Base-by-base conservation (phyloP, 2,113 vertebrate species). In the Chascanopsetta lugubris region DNA sequence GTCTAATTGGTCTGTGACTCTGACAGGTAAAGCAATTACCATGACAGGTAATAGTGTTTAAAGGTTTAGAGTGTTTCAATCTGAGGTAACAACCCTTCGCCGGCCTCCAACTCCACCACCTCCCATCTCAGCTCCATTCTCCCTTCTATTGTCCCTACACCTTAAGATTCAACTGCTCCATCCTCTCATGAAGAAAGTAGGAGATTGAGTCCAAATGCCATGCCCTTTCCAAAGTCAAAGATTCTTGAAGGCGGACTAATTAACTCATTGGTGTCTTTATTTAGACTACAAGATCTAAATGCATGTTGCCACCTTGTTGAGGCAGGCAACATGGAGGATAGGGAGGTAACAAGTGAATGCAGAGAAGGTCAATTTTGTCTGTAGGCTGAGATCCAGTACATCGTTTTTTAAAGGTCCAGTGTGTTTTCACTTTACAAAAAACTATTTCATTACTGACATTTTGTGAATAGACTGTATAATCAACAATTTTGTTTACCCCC, bases 21-120 rank as follows among this genome's bases (percentile, higher is more conserved):
- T 83, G 83, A 89, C 87, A 82, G 75, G 70, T 72, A 74, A 82
- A 87, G 83, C 87, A 85, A 89, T 87, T 89, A 89, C 77, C 70
- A 71, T 87, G 87, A 87, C 79, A 89, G 83, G 74, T 80, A 50
- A 63, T 58, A 64, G 62, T 79, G 76, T 82, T 85, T 78, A 84
- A 82, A 84, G 51, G 51, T 32, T 54, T 54, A 54, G 6, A 57
- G 67, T 83, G 77, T 85, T 86, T 80, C 79, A 82, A 81, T 71
- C 64, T 50, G 38, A 48, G 2, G 6, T 82, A 84, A 80, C 79
- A 88, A 82, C 61, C 61, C 64, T 46, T 69, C 46, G 42, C 62
- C 73, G 34, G 24, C 34, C 48, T 32, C 8, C 12, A n/a, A 36
- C 45, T 54, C 61, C 57, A 36, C 38, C 51, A 49, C 61, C 24